These are phyloP conservation scores for Pipistrellus kuhlii DNA, from an alignment of 2,797 vertebrate genomes.

Conservation along the genomic window DNA sequence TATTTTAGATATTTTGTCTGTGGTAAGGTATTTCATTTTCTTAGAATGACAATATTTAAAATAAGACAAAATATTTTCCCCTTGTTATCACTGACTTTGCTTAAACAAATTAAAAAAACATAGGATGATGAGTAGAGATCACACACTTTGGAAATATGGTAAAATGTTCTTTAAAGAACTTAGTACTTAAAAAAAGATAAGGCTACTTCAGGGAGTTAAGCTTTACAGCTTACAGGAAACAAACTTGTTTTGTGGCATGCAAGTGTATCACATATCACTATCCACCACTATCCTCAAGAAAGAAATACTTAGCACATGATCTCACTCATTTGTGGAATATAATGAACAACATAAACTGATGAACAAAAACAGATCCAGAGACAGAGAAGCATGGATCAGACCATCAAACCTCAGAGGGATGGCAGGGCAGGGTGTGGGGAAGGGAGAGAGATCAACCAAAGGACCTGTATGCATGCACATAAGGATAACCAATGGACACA, in stretches of 20 bases:
- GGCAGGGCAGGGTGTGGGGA: no score
- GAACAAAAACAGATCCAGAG: no score
- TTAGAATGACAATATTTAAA: not conserved
- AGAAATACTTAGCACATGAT: no score
- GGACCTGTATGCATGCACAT: no score
- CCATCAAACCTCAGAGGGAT: no score
- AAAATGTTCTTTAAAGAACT: not conserved
- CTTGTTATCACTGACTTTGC: not conserved
- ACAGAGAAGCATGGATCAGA: no score
- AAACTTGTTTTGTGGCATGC: not conserved
- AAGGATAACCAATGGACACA: no score
- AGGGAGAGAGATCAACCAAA: no score
- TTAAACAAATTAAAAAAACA: not conserved
- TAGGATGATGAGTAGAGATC: not conserved
- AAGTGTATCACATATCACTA: not conserved
- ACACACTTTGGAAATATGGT: not conserved
- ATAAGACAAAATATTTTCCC: not conserved
- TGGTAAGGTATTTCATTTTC: not conserved
- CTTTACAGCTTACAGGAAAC: not conserved
- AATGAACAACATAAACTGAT: no score
- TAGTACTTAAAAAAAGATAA: not conserved
- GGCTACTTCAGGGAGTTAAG: not conserved
- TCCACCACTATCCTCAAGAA: not conserved
- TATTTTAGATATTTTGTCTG: not conserved
- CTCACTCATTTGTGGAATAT: no score